These are phyloP conservation scores for Eulemur rufifrons DNA, from an alignment of 2,113 vertebrate species.

Conservation along the genomic window DNA sequence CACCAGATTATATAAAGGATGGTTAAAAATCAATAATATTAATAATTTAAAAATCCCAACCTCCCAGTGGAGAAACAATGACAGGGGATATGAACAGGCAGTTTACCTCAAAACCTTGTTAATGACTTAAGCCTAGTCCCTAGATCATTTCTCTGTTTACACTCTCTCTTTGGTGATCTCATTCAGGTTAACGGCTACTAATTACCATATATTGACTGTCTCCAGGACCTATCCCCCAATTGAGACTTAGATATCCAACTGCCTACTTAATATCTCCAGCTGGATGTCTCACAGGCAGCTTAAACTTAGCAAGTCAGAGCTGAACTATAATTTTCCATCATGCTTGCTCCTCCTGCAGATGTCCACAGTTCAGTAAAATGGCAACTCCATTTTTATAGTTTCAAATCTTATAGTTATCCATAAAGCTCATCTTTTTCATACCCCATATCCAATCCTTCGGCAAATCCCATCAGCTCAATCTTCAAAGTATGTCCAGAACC, in stretches of 20 bases:
- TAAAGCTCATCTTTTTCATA: background rate
- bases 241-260: background rate
- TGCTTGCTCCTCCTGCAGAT: background rate
- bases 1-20: background rate
- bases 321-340: background rate
- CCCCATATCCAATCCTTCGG: background rate
- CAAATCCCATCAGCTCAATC: background rate
- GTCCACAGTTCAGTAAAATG: background rate
- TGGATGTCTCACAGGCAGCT: background rate
- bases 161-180: background rate
- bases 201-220: background rate
- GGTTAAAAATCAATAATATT: background rate
- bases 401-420: background rate
- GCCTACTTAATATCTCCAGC: background rate
- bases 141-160: background rate
- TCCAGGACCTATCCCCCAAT: background rate
- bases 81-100: background rate
- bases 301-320: background rate
- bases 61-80: background rate
- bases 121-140: background rate
- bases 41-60: background rate
- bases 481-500: background rate
- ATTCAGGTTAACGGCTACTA: background rate
- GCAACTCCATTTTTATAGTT: background rate
- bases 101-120: background rate